Evolutionary conservation across 2,113 vertebrate genomes (phyloP), one percentile per base, ranked within the genome.

Genomic region (Larimichthys polyactis): DNA sequence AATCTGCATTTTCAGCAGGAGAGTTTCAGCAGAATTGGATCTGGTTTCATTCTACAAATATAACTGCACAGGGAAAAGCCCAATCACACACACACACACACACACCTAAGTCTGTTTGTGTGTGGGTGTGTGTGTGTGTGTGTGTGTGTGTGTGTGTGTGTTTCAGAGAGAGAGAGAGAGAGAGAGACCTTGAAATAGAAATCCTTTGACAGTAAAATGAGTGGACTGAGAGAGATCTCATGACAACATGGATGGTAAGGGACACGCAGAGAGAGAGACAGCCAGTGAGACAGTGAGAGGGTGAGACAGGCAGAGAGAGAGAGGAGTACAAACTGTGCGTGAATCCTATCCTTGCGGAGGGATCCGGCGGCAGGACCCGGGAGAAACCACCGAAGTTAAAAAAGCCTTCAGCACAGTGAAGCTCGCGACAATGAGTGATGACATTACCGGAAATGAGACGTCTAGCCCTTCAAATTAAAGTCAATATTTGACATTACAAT

Each of bases 311-410:
- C 1, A 43, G n/a, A 74, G 27, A 20, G 27, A 20, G 4, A 10
- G n/a, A 14, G 15, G 36, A 51, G 36, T 4, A n/a, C 7, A 36
- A 36, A n/a, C 24, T 19, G 54, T 52, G 55, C 1, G 36, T 0
- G 69, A 67, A 85, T 29, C 22, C 11, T 15, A 63, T 62, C 29
- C 22, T 75, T 58, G 92, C 92, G 92, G 65, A 91, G 90, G 0
- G 0, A 0, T 19, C 87, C 15, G 88, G 90, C 87, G 44, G 4
- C 68, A 85, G 79, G 92, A 93, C 92, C 92, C 74, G 4, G 89
- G 55, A 9, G 82, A 51, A 40, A 54, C 36, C 57, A 0, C 4
- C 49, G 27, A 51, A n/a, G 3, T 15, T 16, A 27, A 9, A 36
- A 54, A 32, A 7, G 1, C 14, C 36, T 12, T 22, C 16, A 58